Base-by-base conservation (phyloP, 2,797 vertebrate genomes). In the Paedocypris micromegethes region DNA sequence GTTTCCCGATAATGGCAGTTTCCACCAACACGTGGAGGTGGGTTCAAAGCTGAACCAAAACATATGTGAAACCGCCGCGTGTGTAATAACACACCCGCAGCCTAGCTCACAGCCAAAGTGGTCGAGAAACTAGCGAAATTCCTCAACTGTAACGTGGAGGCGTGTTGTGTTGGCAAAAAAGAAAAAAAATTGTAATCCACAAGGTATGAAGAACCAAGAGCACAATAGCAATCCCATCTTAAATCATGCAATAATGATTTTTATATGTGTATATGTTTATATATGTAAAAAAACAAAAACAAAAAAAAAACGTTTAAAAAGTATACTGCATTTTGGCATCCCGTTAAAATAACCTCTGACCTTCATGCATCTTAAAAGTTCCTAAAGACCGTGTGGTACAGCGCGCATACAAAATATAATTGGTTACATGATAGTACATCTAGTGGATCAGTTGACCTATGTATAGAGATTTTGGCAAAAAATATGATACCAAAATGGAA, bases 1-100 rank as follows among this genome's bases (percentile, higher is more conserved):
- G 23, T 57, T 61, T 61, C 47, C 55, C 44, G 60, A 65, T 69
- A 74, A 69, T 74, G 62, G 61, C 61, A 59, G 60, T 65, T 70
- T 74, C 59, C 61, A 55, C 56, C 45, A 61, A 60, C 57, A 66
- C 57, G 41, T 65, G 56, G 57, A 60, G 56, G 56, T 52, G 70
- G 56, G 70, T 66, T 72, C 63, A 55, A 61, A 66, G 66, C 56
- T 5, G 5, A 40, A 70, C 37, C 23, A 49, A 70, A 69, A 74
- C 67, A 74, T 66, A 70, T 41, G 62, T 38, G 2, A 52, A 53
- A 46, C 52, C 72, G 55, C 58, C 56, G 44, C 5, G 1, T 41
- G 57, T 54, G 60, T 61, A 66, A 63, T 63, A 70, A 48, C 68
- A 45, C 60, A 64, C 9, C 60, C 68, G 51, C 53, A 64, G 67